These are phyloP conservation scores for Tichodroma muraria DNA, from an alignment of 2,113 vertebrate genomes.

Conservation along the genomic window DNA sequence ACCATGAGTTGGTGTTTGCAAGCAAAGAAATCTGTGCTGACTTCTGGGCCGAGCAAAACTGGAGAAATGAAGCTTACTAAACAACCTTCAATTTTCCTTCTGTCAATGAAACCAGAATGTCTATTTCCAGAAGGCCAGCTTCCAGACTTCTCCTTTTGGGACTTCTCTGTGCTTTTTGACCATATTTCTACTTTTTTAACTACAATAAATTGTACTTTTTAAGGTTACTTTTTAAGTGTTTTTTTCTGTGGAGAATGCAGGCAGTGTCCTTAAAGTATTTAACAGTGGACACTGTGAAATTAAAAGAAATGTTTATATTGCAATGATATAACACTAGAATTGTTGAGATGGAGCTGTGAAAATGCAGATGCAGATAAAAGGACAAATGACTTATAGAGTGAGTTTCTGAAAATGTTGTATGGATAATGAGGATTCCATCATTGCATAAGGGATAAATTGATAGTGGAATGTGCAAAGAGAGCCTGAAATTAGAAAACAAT, in stretches of 20 bases:
- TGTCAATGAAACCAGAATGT: not conserved
- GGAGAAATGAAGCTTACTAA: not conserved
- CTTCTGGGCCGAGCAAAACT: not conserved
- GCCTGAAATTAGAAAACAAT: not conserved
- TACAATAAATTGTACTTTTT: not conserved
- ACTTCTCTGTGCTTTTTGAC: not conserved
- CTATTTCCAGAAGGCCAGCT: not conserved
- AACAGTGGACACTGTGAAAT: fast-evolving
- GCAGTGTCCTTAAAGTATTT: not conserved
- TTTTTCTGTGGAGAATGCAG: not conserved
- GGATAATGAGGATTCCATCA: not conserved
- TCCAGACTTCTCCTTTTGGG: not conserved
- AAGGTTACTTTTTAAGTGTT: not conserved
- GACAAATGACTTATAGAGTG: not conserved
- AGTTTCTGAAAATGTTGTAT: not conserved
- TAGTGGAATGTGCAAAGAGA: not conserved
- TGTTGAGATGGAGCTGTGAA: not conserved
- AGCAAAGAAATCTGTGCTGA: not conserved
- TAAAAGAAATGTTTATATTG: not conserved
- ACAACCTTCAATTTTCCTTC: not conserved
- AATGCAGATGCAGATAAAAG: not conserved
- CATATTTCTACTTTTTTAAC: not conserved
- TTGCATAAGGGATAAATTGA: not conserved
- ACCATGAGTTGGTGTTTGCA: not conserved
- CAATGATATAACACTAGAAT: not conserved